Conservation (phyloP, 23 tunicate genomes). For the Halocynthia aurantium region DNA sequence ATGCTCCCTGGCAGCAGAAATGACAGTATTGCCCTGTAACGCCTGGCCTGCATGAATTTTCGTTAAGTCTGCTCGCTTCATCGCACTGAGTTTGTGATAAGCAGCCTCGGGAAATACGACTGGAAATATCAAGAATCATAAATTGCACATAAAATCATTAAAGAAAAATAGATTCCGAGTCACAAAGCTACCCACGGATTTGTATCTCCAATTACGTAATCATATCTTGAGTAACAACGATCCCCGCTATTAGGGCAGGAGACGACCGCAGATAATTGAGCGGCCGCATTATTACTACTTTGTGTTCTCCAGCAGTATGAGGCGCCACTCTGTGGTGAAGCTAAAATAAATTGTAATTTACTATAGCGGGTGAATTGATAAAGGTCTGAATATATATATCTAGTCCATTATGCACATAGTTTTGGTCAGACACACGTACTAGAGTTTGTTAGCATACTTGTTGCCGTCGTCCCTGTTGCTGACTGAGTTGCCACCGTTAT, state of each 20-base stretch:
- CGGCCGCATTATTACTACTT: neutral
- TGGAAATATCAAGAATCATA: neutral
- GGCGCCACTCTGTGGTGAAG: neutral
- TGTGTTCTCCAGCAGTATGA: neutral
- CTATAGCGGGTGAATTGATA: no score
- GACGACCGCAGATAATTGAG: no score
- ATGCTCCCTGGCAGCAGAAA: slow-evolving; percentile 10
- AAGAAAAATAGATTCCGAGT: no score
- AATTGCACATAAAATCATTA: neutral
- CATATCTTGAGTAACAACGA: slow-evolving; percentile 9
- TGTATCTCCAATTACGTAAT: neutral
- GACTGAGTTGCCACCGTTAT: slow-evolving; percentile 1
- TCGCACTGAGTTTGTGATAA: neutral
- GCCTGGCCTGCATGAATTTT: slow-evolving; percentile 2
- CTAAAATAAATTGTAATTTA: no score
- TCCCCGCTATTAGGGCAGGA: neutral
- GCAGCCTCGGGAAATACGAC: slow-evolving; percentile 15
- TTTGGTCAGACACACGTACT: no score
- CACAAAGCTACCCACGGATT: neutral
- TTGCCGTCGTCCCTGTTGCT: neutral
- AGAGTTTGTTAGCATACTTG: neutral
- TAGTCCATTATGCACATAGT: no score
- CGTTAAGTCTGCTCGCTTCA: neutral
- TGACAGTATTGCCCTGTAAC: neutral
- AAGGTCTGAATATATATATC: no score